Base-by-base conservation (phyloP, 2,888 invertebrate species). In the Gerris lacustris region DNA sequence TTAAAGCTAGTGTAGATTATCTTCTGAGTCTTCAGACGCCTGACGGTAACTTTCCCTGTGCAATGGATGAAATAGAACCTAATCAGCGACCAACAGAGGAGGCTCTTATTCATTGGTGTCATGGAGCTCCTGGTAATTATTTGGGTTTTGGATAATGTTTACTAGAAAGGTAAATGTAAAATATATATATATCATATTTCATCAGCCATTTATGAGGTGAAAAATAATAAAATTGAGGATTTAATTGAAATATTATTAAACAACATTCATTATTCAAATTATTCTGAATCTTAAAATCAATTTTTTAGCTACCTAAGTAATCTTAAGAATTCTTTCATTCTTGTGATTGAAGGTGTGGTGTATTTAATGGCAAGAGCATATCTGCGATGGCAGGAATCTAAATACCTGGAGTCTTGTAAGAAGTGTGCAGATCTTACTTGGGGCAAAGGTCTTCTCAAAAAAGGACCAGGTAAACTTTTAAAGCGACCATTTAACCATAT, bases 101-200 rank as follows among this genome's bases (percentile, higher is more conserved):
- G 72, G 88, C 90, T 72, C 81, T 93, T 15, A 86, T 94, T 0
- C 93, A 94, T 78, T 94, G 94, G 94, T 94, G 94, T 79, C 94
- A 94, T 79, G 94, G 94, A 0, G 92, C 92, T 11, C 88, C 91
- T 6, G 94, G 84, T 80, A 77, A 66, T 68, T 5, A 31, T 31
- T 31, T 31, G 31, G 31, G 31, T 31, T 31, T 31, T 31, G 31
- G 31, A 31, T 31, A 31, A 31, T 31, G 31, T 31, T 31, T 31
- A 31, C 31, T 31, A 31, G 31, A 31, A 31, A 31, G 31, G 31
- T 31, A 31, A 31, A 31, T 31, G 1, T 31, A 31, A 31, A 31
- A 31, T 31, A 31, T 31, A 31, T 31, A 31, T 31, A 31, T 31
- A 31, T 31, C 31, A 1, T 31, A 31, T 31, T 31, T 31, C 31